phyloP scores from a whole-genome alignment of 2,113 vertebrate species.

The Urocynchramus pylzowi region DNA sequence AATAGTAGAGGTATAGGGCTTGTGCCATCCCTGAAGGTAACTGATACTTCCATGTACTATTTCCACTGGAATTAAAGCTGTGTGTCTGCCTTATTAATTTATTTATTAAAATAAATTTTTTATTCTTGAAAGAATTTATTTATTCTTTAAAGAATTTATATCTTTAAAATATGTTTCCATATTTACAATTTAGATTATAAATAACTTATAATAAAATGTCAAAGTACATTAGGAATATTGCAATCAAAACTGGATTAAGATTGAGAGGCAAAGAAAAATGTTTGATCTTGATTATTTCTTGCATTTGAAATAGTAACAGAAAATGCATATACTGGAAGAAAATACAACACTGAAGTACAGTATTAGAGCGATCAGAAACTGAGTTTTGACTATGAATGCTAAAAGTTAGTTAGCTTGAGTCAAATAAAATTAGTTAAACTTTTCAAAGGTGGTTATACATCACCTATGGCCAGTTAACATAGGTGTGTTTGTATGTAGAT shows the following conservation, averaged over 20 bases:
- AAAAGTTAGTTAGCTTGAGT: not conserved
- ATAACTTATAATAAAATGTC: not conserved
- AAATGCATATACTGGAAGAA: not conserved
- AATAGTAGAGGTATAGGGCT: fast-evolving
- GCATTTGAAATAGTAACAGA: not conserved
- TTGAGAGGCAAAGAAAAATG: not conserved
- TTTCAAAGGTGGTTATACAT: not conserved
- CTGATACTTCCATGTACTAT: not conserved
- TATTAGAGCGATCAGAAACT: not conserved
- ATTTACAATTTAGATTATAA: not conserved
- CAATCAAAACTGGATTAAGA: not conserved
- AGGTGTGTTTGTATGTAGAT: not conserved
- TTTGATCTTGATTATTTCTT: not conserved
- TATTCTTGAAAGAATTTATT: too few relatives aligned
- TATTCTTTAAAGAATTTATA: too few relatives aligned
- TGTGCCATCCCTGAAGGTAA: not conserved
- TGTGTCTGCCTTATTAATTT: not conserved
- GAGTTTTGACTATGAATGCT: not conserved
- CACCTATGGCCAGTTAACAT: not conserved
- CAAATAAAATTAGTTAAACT: not conserved
- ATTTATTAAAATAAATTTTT: too few relatives aligned
- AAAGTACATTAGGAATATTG: not conserved
- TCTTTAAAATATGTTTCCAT: not conserved
- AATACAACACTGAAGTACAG: not conserved
- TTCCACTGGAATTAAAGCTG: not conserved